phyloP scores from a whole-genome alignment of 2,797 vertebrate species.

The Cercopithecus diana region DNA sequence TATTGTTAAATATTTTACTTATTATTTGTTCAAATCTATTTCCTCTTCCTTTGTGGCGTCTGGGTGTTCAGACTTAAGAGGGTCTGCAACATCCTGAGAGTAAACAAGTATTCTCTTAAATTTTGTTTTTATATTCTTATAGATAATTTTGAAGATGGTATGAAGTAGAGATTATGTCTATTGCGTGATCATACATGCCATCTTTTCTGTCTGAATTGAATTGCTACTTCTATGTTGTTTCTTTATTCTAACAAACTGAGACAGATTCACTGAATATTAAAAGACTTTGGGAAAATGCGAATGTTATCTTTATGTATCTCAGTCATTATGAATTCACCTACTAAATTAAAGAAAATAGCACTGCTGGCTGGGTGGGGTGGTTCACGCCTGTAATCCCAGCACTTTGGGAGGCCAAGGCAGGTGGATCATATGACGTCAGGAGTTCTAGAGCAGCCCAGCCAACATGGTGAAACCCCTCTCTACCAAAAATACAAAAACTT shows the following conservation, averaged over 20 bases:
- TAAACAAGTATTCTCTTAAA: not conserved
- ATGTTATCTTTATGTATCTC: not conserved
- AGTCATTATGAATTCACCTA: not conserved
- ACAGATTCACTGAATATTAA: not conserved
- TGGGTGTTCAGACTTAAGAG: not conserved
- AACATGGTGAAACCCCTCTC: too few species aligned
- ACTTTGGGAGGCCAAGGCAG: too few species aligned
- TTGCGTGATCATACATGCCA: not conserved
- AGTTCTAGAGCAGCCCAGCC: too few species aligned
- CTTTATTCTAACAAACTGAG: not conserved
- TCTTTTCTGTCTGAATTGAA: not conserved
- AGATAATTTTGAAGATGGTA: slow-evolving; percentile 14
- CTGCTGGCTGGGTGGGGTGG: too few species aligned
- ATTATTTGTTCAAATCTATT: not conserved
- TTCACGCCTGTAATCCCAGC: too few species aligned
- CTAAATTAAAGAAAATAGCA: not conserved
- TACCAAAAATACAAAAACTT: too few species aligned
- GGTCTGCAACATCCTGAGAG: not conserved
- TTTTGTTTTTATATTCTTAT: not conserved
- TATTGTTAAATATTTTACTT: not conserved
- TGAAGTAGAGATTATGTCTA: not conserved
- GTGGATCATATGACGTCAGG: too few species aligned
- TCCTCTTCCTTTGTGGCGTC: not conserved
- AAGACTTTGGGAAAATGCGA: not conserved
- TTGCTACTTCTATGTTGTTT: not conserved